Base-by-base conservation (phyloP, 2,113 vertebrate genomes). In the Stictonetta naevosa region DNA sequence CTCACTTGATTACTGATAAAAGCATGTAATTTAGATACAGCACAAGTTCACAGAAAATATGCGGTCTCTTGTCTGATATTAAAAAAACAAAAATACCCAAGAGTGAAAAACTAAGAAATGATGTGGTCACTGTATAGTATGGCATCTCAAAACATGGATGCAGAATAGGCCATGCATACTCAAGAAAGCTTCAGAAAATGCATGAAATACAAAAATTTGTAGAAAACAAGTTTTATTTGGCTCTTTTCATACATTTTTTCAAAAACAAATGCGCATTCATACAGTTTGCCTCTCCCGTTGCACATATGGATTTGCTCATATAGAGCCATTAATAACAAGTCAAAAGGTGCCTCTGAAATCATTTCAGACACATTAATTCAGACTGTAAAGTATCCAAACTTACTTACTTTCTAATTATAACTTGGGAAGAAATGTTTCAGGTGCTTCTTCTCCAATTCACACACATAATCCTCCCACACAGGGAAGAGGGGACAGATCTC, bases 141-240 rank as follows among this genome's bases (percentile, higher is more conserved):
- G 9, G 29, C 26, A 71, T 19, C 17, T 79, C 40, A 64, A 2
- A 0, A 18, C 53, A 48, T 73, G 38, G 13, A 92, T 55, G 50
- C 13, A 66, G 23, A 92, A 64, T 6, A 82, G 29, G 46, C 29
- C 29, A 86, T 6, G 10, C 50, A 90, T 26, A 76, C 10, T 22
- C 38, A 53, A 42, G 44, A 90, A 86, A 69, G 10, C 53, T 75
- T 74, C 53, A 95, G 19, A 72, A 80, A 94, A 29, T 26, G 33
- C 48, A 84, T 1, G 84, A 82, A 90, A 64, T 26, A 83, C 50
- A 83, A 85, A 58, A 13, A 90, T 98, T 94, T 94, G 56, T 98
- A 98, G 95, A 98, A 98, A 98, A 98, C 87, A 89, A 76, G 91
- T 96, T 98, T 98, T 98, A 98, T 98, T 97, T 95, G 95, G 89